These are phyloP conservation scores for Phania funesta DNA, from an alignment of 2,888 invertebrate species.

Conservation along the genomic window DNA sequence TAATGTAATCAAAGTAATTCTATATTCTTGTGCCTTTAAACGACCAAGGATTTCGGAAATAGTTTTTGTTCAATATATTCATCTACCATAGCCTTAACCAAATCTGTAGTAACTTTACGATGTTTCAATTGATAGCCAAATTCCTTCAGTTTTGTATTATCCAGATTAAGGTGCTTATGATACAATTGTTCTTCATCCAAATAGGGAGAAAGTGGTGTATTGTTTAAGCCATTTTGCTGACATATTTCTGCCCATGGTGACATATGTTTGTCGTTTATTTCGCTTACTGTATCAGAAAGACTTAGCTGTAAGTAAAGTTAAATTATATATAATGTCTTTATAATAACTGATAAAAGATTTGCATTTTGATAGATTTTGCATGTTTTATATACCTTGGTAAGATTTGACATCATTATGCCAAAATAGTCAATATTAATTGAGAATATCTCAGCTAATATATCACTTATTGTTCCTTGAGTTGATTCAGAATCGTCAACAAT, in stretches of 20 bases:
- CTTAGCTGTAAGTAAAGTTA: slow-evolving; percentile 83
- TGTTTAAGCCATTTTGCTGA: slow-evolving; percentile 86
- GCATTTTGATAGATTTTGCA: background rate
- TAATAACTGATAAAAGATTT: background rate
- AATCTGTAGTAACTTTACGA: slow-evolving; percentile 84
- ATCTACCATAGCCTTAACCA: slow-evolving; percentile 86
- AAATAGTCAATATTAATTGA: slow-evolving; percentile 93
- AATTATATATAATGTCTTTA: background rate
- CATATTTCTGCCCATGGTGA: slow-evolving; percentile 95
- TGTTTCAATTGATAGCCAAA: slow-evolving; percentile 83
- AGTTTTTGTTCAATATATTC: slow-evolving; percentile 91
- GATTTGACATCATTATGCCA: slow-evolving; percentile 89
- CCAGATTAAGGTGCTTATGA: slow-evolving; percentile 89
- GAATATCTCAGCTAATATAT: slow-evolving; percentile 90
- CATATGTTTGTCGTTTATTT: slow-evolving; percentile 96
- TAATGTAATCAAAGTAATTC: background rate
- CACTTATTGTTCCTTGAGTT: slow-evolving; percentile 91
- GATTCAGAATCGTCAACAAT: slow-evolving; percentile 91
- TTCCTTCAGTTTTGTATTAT: slow-evolving; percentile 84
- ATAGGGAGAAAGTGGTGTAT: slow-evolving; percentile 94
- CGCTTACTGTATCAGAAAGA: slow-evolving; percentile 90
- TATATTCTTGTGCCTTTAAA: slow-evolving; percentile 79
- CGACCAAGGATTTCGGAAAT: slow-evolving; percentile 87
- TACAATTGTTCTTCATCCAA: slow-evolving; percentile 91
- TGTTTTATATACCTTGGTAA: slow-evolving; percentile 85